These are phyloP conservation scores for Diachrysia chrysitis DNA, from an alignment of 2,888 invertebrate species.

Conservation along the genomic window DNA sequence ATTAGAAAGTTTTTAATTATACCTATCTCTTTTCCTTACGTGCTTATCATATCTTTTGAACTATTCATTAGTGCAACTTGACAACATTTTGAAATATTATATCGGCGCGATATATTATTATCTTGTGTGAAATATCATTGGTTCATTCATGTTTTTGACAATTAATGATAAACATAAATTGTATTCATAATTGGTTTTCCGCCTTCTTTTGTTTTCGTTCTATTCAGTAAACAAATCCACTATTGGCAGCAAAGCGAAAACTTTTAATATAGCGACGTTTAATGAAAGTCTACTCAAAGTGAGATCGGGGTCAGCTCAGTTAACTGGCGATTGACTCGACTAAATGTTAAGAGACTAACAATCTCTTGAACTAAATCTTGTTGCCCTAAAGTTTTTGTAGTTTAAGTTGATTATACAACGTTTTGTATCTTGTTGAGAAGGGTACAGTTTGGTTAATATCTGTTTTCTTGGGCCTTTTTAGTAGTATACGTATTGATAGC, in stretches of 20 bases:
- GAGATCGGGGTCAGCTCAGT: slow-evolving; percentile 1
- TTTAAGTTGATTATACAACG: not conserved
- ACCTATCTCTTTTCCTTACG: too few species aligned
- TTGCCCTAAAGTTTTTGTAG: not conserved
- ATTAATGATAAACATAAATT: too few species aligned
- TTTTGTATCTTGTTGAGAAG: not conserved
- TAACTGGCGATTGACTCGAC: not conserved
- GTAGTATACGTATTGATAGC: too few species aligned
- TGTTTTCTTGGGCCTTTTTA: not conserved
- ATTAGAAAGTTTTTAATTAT: too few species aligned
- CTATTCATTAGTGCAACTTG: too few species aligned
- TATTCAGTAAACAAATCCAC: not conserved
- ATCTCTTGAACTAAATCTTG: not conserved
- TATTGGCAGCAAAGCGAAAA: not conserved
- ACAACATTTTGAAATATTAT: too few species aligned
- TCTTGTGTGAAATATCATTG: too few species aligned
- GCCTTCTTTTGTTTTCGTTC: too few species aligned
- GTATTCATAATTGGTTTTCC: too few species aligned
- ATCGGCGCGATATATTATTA: too few species aligned
- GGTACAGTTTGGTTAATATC: not conserved
- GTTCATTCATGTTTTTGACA: too few species aligned
- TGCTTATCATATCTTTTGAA: too few species aligned
- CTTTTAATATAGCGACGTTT: not conserved
- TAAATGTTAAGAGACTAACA: not conserved
- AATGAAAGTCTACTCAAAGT: not conserved